These are phyloP conservation scores for Fratercula arctica DNA, from an alignment of 2,797 vertebrate species.

Conservation along the genomic window DNA sequence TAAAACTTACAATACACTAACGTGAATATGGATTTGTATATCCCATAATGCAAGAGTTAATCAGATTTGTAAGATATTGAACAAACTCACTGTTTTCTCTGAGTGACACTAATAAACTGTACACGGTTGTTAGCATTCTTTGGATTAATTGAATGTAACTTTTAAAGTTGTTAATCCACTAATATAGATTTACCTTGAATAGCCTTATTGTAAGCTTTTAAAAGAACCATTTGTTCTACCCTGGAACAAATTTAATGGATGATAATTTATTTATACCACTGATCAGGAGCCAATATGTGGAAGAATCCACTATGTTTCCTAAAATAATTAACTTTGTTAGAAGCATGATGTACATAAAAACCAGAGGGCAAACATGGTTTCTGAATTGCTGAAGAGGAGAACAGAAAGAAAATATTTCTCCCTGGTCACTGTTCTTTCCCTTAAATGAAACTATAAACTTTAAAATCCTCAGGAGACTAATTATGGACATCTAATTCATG, in stretches of 20 bases:
- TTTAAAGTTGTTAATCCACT: slow-evolving; percentile 85
- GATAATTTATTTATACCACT: slow-evolving; percentile 80
- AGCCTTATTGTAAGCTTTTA: slow-evolving; percentile 81
- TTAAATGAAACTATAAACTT: not conserved
- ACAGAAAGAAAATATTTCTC: not conserved
- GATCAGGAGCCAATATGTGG: slow-evolving; percentile 74
- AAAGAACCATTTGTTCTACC: slow-evolving; percentile 80
- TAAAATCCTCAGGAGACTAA: not conserved
- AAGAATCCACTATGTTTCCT: slow-evolving; percentile 80
- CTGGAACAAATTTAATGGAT: slow-evolving; percentile 81
- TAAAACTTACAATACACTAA: not conserved
- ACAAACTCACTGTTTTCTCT: slow-evolving; percentile 42
- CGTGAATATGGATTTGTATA: slow-evolving; percentile 44
- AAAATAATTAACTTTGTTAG: slow-evolving; percentile 82
- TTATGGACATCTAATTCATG: not conserved
- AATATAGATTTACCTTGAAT: slow-evolving; percentile 87
- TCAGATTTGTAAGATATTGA: slow-evolving; percentile 59
- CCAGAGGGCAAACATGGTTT: slow-evolving; percentile 49
- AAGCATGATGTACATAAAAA: slow-evolving; percentile 76
- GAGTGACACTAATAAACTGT: slow-evolving; percentile 59
- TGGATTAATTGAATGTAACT: slow-evolving; percentile 83
- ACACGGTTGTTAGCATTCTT: slow-evolving; percentile 62
- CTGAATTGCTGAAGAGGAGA: slow-evolving; percentile 28
- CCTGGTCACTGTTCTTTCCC: slow-evolving; percentile 3
- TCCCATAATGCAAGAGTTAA: slow-evolving; percentile 59